Conservation (phyloP, 2,888 invertebrate genomes). For the Ernsta delagoae region DNA sequence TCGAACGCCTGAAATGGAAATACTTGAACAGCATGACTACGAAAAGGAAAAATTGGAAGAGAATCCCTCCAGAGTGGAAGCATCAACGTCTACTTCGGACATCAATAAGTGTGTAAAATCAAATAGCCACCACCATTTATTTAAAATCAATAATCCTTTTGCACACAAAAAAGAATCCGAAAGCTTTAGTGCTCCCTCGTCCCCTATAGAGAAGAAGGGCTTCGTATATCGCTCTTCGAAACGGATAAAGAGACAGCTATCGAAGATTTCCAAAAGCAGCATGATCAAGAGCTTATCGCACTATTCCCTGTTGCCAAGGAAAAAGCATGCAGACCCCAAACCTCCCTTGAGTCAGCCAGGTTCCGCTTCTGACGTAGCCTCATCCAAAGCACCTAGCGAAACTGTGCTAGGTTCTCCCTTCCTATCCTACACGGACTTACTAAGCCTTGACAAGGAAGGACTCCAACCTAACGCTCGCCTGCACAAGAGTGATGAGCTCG, state of each 20-base stretch:
- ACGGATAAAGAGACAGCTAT: slow-evolving; percentile 69
- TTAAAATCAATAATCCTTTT: slow-evolving; percentile 76
- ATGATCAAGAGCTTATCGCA: slow-evolving; percentile 81
- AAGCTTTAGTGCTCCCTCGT: slow-evolving; percentile 76
- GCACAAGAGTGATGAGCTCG: slow-evolving; percentile 68
- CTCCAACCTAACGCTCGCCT: slow-evolving; percentile 56
- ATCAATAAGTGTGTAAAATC: slow-evolving; percentile 61
- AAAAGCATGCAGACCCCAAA: slow-evolving; percentile 62
- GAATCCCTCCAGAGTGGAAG: slow-evolving; percentile 7
- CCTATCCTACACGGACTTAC: slow-evolving; percentile 74
- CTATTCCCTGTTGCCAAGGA: slow-evolving; percentile 72
- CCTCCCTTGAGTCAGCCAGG: slow-evolving; percentile 67
- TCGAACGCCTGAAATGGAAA: slow-evolving; percentile 28
- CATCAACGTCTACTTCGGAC: slow-evolving; percentile 41
- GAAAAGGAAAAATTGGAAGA: slow-evolving; percentile 25
- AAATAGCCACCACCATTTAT: slow-evolving; percentile 55
- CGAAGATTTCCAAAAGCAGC: slow-evolving; percentile 72
- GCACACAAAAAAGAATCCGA: slow-evolving; percentile 67
- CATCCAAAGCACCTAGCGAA: slow-evolving; percentile 72
- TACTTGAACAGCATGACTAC: slow-evolving; percentile 19
- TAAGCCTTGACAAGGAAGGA: slow-evolving; percentile 65
- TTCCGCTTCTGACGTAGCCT: slow-evolving; percentile 69
- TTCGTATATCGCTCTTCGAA: slow-evolving; percentile 77
- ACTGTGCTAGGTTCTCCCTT: slow-evolving; percentile 84
- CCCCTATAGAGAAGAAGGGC: slow-evolving; percentile 71